Base-by-base conservation (phyloP, 2,888 invertebrate genomes). In the Gerosis bhagava region DNA sequence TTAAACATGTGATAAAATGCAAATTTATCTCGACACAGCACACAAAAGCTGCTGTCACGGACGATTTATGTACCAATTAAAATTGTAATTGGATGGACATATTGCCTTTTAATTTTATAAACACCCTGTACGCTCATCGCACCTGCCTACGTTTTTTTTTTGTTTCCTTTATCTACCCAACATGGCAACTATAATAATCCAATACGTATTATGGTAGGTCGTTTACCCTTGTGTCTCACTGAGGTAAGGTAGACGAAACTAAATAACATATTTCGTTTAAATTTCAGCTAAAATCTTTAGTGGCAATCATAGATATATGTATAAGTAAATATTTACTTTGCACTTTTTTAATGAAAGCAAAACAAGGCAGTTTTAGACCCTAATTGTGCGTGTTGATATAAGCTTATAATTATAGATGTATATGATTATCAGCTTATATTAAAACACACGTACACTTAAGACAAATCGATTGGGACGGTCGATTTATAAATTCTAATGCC, bases 141-240 rank as follows among this genome's bases (percentile, higher is more conserved):
- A 83, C 80, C 83, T 83, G 83, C 73, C 70, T 65, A 5, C n/a
- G 63, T 64, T 65, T 65, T 67, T 67, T 73, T n/a, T n/a, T n/a
- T n/a, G n/a, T 63, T 62, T 66, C 66, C 67, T 60, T 65, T 59
- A 61, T 67, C 65, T 66, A 64, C 70, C 69, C 65, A 59, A 60
- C 64, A 64, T 65, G 67, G 63, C 55, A 57, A 61, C 64, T 60
- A 63, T 68, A 71, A 71, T 67, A 77, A 77, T 69, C 65, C 67
- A 59, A 62, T 65, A 63, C 58, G 62, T 66, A 72, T 76, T 80
- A 73, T 62, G 75, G 77, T 77, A 82, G 82, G 80, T 78, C 79
- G 66, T 70, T 70, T 65, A 63, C 61, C 58, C 63, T 63, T 62
- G 54, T 63, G 62, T 55, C 56, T 43, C 50, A 54, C 50, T 35